phyloP scores from a whole-genome alignment of 2,888 invertebrate species.

The Parascotia fuliginaria region DNA sequence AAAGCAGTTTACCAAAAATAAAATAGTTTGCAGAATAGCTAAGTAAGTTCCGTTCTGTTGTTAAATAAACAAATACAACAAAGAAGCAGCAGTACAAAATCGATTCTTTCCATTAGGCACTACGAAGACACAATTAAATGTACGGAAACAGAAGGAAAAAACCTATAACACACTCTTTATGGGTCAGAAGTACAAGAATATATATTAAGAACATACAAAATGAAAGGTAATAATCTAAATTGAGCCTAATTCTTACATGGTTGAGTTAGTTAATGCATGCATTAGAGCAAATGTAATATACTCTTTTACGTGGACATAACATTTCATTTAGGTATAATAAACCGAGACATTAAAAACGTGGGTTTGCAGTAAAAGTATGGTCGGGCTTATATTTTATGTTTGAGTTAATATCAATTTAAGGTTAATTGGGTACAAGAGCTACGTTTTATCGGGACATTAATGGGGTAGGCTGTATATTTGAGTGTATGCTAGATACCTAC shows the following conservation, averaged over 20 bases:
- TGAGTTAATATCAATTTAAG: constrained; percentile 25
- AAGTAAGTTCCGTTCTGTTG: no score
- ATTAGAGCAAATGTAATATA: not conserved
- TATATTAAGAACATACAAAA: no score
- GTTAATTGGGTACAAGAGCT: constrained; percentile 15
- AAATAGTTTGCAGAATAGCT: no score
- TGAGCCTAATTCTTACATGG: not conserved
- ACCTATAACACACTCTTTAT: no score
- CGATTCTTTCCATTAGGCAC: no score
- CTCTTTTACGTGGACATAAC: not conserved
- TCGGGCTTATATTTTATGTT: constrained; percentile 13
- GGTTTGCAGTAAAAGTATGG: constrained; percentile 1
- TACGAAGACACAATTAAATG: no score
- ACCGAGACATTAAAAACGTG: not conserved
- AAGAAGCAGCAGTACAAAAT: no score
- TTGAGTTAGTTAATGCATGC: no score
- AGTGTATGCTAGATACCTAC: not conserved
- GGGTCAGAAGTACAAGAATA: no score
- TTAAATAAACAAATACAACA: no score
- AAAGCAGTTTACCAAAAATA: no score
- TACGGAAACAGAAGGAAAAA: no score
- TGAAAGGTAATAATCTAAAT: not conserved
- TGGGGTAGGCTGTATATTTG: constrained; percentile 2
- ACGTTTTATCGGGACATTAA: constrained; percentile 9
- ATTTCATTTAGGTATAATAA: not conserved